Evolutionary conservation across 1,140 invertebrate species (phyloP).

Genomic region (Brachionus paranguensis): DNA sequence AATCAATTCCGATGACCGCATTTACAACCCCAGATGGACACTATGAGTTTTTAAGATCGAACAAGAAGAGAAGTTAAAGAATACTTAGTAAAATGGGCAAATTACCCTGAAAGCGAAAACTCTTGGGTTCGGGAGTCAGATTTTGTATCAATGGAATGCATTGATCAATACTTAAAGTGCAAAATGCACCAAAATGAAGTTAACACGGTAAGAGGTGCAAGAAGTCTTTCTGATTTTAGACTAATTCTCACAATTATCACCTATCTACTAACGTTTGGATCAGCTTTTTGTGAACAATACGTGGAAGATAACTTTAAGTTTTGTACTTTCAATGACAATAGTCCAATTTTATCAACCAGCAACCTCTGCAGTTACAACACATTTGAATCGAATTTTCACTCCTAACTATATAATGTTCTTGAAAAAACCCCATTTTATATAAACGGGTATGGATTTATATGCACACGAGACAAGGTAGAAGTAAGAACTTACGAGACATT

Average conservation of each 20-base stretch:
- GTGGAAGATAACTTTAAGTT: background rate
- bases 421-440: background rate
- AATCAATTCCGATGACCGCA: too few relatives aligned
- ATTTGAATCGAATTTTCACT: background rate
- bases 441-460: background rate
- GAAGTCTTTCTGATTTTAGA: background rate
- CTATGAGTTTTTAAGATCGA: background rate
- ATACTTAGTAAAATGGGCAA: slow-evolving; percentile 20
- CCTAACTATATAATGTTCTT: background rate
- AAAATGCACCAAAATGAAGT: background rate
- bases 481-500: background rate
- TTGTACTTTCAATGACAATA: slow-evolving; percentile 2
- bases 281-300: background rate
- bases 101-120: slow-evolving; percentile 13
- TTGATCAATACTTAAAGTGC: background rate
- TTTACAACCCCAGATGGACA: too few relatives aligned
- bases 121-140: slow-evolving; percentile 25
- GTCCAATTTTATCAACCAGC: background rate
- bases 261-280: background rate
- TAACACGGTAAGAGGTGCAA: background rate
- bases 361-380: background rate
- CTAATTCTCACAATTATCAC: background rate
- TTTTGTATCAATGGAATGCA: background rate
- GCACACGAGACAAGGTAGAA: background rate
- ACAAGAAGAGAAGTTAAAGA: slow-evolving; percentile 1